Evolutionary conservation across 2,888 invertebrate species (phyloP).

Genomic region (Agonopterix alstromeriana): DNA sequence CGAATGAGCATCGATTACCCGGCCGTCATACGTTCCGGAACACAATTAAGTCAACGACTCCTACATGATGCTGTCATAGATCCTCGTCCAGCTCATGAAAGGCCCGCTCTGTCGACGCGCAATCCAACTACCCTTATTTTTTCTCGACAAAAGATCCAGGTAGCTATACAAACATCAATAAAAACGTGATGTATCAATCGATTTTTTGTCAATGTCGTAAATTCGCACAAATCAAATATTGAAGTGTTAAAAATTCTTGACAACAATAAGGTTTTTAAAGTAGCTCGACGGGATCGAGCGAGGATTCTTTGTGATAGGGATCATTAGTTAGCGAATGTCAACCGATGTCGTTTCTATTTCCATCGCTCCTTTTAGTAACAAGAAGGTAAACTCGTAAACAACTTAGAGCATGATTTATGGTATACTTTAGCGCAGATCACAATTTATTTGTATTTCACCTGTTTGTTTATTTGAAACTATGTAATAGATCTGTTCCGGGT

Average conservation of each 20-base stretch:
- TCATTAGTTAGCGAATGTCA: conserved; percentile 71
- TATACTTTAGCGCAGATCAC: conserved; percentile 17
- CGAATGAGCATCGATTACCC: conserved; percentile 40
- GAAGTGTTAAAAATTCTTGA: conserved; percentile 69
- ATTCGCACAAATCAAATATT: conserved; percentile 74
- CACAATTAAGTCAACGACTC: conserved; percentile 61
- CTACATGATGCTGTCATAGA: conserved; percentile 49
- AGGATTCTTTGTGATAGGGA: conserved; percentile 47
- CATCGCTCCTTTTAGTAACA: conserved; percentile 52
- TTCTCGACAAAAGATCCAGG: conserved; percentile 51
- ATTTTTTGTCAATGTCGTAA: conserved; percentile 55
- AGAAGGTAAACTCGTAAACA: conserved; percentile 66
- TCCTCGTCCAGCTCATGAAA: conserved; percentile 40
- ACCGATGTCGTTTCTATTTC: conserved; percentile 42
- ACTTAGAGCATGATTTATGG: conserved; percentile 54
- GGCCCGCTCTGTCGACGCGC: conserved; percentile 41
- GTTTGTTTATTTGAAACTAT: conserved; percentile 17
- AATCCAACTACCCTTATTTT: conserved; percentile 53
- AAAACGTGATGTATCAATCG: conserved; percentile 73
- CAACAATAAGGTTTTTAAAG: conserved; percentile 57
- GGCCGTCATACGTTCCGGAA: conserved; percentile 39
- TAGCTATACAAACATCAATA: conserved; percentile 70
- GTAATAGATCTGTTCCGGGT: no score
- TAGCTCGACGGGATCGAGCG: conserved; percentile 50
- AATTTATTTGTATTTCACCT: conserved; percentile 34